Evolutionary conservation across 2,797 vertebrate genomes (phyloP), one percentile per base, ranked within the genome.

Genomic region (Trachurus trachurus): DNA sequence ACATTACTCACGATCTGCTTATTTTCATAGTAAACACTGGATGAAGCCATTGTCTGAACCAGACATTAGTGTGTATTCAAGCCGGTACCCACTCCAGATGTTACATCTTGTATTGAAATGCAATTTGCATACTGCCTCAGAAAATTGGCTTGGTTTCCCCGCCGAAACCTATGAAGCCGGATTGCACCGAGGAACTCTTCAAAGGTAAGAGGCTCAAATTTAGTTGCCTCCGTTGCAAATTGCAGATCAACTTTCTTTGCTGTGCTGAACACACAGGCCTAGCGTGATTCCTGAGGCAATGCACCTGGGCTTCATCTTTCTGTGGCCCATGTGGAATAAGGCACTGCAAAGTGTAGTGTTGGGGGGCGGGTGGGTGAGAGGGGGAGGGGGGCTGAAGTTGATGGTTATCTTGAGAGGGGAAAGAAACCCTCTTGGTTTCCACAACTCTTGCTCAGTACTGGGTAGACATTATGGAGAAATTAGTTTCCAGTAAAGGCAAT

Each of bases 301-400:
- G 93, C 94, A 96, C 94, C 93, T 95, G 94, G 95, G 87, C 94
- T 94, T 93, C 91, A 93, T 94, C 93, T 94, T 77, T 88, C 80
- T 82, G 67, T 75, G 79, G 86, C 92, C 89, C 90, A 92, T 91
- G 92, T 91, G 93, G 90, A 90, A 85, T 89, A 88, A 88, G 76
- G 92, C 86, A 45, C 82, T 83, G 88, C 79, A 89, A 89, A 93
- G 88, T 93, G 89, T 87, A 92, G 90, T 85, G 77, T 87, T 4
- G 44, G 44, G 88, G 90, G 89, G 40, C 3, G 13, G 31, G 6
- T 34, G 45, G 2, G 88, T 89, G 89, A 87, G 90, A 88, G 31
- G 5, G 2, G 45, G 87, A 88, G 89, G 88, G 90, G 89, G 90
- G 89, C 87, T 89, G 87, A 79, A 92, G 83, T 49, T 64, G 93